A percentile compares a stretch with the other conserved stretches of the same genome.
These are phyloP conservation scores for Coregonus sp. DNA, from an alignment of 2,797 vertebrate genomes.

Conservation along the genomic window DNA sequence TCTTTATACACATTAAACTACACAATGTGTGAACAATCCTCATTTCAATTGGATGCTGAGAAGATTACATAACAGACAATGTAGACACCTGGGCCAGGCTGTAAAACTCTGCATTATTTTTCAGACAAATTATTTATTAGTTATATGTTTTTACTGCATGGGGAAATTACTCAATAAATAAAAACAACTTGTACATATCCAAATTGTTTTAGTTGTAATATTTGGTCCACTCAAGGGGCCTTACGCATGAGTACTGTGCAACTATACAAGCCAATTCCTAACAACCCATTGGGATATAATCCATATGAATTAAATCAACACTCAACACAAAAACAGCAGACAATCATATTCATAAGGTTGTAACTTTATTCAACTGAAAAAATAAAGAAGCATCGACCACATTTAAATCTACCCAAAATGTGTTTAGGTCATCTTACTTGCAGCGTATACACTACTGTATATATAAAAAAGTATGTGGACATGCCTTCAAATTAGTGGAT, in stretches of 20 bases:
- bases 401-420: background rate
- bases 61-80: background rate
- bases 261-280: no score
- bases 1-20: background rate
- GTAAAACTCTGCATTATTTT: no score
- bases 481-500: no score
- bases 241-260: background rate
- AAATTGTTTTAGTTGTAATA: no score
- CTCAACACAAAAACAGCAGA: background rate
- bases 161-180: no score
- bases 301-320: background rate
- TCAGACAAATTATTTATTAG: no score
- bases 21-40: background rate
- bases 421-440: background rate
- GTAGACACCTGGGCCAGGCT: no score
- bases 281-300: background rate
- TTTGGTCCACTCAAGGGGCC: no score
- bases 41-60: background rate
- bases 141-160: no score
- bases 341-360: background rate
- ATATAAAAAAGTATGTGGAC: no score
- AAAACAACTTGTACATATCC: no score
- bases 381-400: background rate
- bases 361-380: no score
- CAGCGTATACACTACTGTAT: background rate